These are phyloP conservation scores for Ibidorhyncha struthersii DNA, from an alignment of 2,113 vertebrate genomes.

Conservation along the genomic window DNA sequence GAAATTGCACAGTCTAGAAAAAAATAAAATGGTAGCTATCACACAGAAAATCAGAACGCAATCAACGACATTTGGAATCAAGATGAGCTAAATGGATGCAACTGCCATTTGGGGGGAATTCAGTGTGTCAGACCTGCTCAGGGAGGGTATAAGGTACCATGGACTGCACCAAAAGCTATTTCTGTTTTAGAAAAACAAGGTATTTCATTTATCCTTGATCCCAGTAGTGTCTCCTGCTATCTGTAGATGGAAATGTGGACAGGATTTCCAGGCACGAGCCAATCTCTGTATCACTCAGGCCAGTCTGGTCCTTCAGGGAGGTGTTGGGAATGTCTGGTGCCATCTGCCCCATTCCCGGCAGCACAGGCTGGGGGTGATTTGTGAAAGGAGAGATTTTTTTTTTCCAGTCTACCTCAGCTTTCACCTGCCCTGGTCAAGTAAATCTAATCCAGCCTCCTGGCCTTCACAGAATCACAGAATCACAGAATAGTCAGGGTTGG, in stretches of 20 bases:
- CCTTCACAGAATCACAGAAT: too few relatives aligned
- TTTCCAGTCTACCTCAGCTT: background rate
- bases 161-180: background rate
- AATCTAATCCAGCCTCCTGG: background rate
- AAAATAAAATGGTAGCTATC: background rate
- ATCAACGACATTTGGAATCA: background rate
- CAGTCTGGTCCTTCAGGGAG: background rate
- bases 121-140: background rate
- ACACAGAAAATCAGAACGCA: background rate
- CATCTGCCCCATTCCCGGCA: too few relatives aligned
- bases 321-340: background rate
- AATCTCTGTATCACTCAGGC: background rate
- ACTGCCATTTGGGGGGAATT: background rate
- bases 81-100: background rate
- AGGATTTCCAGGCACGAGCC: background rate
- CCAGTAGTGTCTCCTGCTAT: background rate
- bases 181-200: background rate
- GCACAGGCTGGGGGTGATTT: background rate
- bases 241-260: background rate
- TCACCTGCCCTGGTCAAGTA: background rate
- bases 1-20: background rate
- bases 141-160: background rate
- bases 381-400: background rate
- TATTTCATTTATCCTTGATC: background rate
- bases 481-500: too few relatives aligned